phyloP scores from a whole-genome alignment of 2,113 vertebrate genomes.

The Atlantisia rogersi region DNA sequence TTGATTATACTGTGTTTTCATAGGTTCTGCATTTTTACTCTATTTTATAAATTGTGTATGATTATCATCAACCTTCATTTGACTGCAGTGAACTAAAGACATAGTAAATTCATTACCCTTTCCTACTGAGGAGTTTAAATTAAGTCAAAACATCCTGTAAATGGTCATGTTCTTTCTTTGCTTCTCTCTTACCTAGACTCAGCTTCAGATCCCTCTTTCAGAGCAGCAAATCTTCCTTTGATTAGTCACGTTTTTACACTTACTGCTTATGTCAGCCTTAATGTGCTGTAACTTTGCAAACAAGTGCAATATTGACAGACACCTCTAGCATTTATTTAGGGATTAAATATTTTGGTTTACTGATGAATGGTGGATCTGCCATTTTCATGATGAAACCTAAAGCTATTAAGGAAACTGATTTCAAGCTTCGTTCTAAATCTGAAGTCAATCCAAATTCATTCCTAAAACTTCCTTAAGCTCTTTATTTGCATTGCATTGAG shows the following conservation, averaged over 20 bases:
- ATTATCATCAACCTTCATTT: background rate
- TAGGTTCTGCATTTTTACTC: background rate
- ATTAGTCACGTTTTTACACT: constrained; percentile 44
- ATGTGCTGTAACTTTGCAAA: background rate
- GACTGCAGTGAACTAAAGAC: background rate
- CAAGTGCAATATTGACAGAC: background rate
- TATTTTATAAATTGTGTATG: background rate
- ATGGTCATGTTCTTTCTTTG: background rate
- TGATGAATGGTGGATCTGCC: background rate
- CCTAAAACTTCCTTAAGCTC: background rate
- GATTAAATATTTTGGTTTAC: constrained; percentile 24
- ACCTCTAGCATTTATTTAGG: background rate
- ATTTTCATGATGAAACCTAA: background rate
- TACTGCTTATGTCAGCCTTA: constrained; percentile 13
- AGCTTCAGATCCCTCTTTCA: background rate
- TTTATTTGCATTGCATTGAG: background rate
- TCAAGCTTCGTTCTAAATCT: background rate
- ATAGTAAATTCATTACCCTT: background rate
- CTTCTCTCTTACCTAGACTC: background rate
- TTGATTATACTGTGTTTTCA: background rate
- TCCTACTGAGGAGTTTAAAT: background rate
- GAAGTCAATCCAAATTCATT: background rate
- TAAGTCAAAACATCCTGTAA: constrained; percentile 8
- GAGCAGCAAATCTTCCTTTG: background rate
- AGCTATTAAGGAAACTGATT: background rate